phyloP scores from a whole-genome alignment of 2,888 invertebrate species.

The Caenorhabditis panamensis region DNA sequence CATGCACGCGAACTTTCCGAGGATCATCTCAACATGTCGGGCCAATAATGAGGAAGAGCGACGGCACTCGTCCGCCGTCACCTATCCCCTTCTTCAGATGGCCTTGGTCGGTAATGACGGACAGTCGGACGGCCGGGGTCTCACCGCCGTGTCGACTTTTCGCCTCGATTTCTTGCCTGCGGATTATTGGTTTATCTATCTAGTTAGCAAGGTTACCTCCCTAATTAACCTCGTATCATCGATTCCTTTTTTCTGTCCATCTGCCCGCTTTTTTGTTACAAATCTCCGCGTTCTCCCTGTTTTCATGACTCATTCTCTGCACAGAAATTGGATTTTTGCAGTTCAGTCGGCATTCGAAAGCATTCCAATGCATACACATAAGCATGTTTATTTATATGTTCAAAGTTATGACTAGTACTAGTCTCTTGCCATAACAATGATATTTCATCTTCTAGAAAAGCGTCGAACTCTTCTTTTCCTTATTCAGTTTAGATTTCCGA shows the following conservation, averaged over 20 bases:
- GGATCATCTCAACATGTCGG: constrained; percentile 16
- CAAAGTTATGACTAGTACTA: constrained; percentile 9
- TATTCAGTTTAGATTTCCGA: constrained; percentile 15
- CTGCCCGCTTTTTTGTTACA: background rate
- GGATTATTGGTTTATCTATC: constrained; percentile 58
- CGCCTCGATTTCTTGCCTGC: constrained; percentile 36
- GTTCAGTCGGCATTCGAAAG: background rate
- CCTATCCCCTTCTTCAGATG: constrained; percentile 37
- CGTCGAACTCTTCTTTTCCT: constrained; percentile 2
- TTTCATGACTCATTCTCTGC: constrained; percentile 7
- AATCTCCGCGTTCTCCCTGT: constrained; percentile 2
- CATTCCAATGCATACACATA: constrained; percentile 14
- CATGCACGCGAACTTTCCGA: constrained; percentile 15
- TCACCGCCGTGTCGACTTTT: constrained; percentile 62
- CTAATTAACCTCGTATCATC: constrained; percentile 54
- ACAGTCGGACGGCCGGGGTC: constrained; percentile 44
- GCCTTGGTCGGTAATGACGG: constrained; percentile 63
- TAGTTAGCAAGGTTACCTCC: constrained; percentile 53
- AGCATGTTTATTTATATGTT: constrained; percentile 36
- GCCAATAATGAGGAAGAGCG: constrained; percentile 35
- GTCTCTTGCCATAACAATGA: constrained; percentile 8
- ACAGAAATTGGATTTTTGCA: constrained; percentile 10
- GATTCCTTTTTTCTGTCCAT: background rate
- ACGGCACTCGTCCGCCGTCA: constrained; percentile 50
- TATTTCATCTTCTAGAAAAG: constrained; percentile 15